Base-by-base conservation (phyloP, 2,113 vertebrate species). In the Chamaea fasciata region DNA sequence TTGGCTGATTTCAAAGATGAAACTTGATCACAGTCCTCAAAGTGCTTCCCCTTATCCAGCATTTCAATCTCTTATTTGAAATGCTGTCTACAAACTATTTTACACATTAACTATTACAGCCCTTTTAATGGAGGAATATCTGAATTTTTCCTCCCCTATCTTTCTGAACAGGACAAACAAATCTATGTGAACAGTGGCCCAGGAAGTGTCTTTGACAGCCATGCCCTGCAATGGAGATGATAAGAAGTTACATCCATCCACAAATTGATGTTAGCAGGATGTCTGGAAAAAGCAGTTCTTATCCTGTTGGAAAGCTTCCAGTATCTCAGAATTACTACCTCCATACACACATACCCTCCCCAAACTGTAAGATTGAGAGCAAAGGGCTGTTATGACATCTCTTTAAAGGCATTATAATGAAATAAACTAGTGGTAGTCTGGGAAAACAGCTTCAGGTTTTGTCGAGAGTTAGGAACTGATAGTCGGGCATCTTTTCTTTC, bases 11-110 rank as follows among this genome's bases (percentile, higher is more conserved):
- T 95, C 87, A 87, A 82, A 95, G 78, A 82, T 57, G 84, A 68
- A 82, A 55, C 62, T 85, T 83, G 68, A 92, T 94, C 86, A 59
- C 47, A 63, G 41, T 78, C 90, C 93, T 94, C 89, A 92, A 90
- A 95, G 84, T 83, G 49, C 67, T 91, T 94, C 46, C 42, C 17
- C 39, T 95, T 97, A 94, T 84, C 87, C 65, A 82, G 33, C 60
- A 53, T 87, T 94, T 96, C 91, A 89, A 76, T 94, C 86, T 93
- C 49, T 78, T 91, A 60, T 60, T 89, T 87, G 83, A 89, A 97
- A 92, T 71, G n/a, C 26, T 59, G 3, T 87, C 92, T 83, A 46
- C 56, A 64, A 86, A 70, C 57, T 89, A 17, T 82, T 94, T 82
- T 65, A 91, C 65, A 56, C 65, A 64, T 89, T 93, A 93, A 89